Evolutionary conservation across 2,888 invertebrate genomes (phyloP).

Genomic region (Dynastes maya): DNA sequence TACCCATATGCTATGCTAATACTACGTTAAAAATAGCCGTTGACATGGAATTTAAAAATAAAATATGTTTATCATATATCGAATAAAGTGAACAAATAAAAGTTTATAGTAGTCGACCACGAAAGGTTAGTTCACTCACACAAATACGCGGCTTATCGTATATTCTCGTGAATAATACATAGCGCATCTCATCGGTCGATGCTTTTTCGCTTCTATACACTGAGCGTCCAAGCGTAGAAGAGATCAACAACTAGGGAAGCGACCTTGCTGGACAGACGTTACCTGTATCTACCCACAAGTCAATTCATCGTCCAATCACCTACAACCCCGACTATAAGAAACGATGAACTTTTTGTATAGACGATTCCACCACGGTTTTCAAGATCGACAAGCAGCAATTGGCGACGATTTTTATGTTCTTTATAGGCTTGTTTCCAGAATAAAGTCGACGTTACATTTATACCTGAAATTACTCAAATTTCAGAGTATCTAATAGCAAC

Average conservation of each 20-base stretch:
- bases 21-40: not conserved
- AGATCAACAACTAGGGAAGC: slow-evolving; percentile 57
- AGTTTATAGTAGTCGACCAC: slow-evolving; percentile 10
- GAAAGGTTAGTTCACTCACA: slow-evolving; percentile 30
- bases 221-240: slow-evolving; percentile 13
- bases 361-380: slow-evolving; percentile 22
- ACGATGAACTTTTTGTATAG: slow-evolving; percentile 26
- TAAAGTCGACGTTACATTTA: no score
- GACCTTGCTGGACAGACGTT: slow-evolving; percentile 57
- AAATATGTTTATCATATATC: slow-evolving; percentile 22
- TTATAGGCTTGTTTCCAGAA: not conserved
- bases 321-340: slow-evolving; percentile 53
- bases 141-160: slow-evolving; percentile 18
- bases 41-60: slow-evolving; percentile 21
- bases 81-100: slow-evolving; percentile 20
- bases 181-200: slow-evolving; percentile 21
- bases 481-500: no score
- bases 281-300: slow-evolving; percentile 55
- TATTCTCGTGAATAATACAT: slow-evolving; percentile 37
- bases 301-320: slow-evolving; percentile 56
- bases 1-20: slow-evolving; percentile 4
- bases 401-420: not conserved
- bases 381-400: no score
- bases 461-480: no score
- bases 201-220: slow-evolving; percentile 23